phyloP scores from a whole-genome alignment of 2,797 vertebrate species.

The Prionace glauca region DNA sequence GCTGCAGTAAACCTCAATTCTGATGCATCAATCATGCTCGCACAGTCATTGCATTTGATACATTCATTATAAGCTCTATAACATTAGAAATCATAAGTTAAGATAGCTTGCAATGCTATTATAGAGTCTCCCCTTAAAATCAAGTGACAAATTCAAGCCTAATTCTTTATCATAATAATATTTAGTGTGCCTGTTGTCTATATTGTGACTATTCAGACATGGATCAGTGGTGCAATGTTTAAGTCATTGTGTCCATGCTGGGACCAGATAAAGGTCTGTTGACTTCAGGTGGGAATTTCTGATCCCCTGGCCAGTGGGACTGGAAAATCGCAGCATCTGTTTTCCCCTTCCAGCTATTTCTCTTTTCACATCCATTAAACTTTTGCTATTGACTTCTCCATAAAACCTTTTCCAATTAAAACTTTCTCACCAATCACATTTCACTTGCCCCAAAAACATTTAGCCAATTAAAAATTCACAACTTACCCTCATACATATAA shows the following conservation, averaged over 20 bases:
- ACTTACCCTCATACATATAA: neutral
- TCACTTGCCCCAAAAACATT: neutral
- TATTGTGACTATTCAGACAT: neutral
- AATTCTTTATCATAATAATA: neutral
- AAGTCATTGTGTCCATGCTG: neutral
- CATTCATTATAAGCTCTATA: neutral
- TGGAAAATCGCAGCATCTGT: too few species aligned
- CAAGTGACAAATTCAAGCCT: neutral
- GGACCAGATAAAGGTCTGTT: too few species aligned
- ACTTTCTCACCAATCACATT: neutral
- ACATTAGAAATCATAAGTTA: neutral
- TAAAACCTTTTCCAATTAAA: neutral
- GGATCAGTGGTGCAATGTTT: neutral
- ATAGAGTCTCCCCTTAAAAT: neutral
- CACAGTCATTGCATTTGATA: neutral
- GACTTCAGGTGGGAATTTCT: too few species aligned
- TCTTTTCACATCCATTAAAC: neutral
- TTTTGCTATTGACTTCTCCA: neutral
- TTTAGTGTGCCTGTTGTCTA: neutral
- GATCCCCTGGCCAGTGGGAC: too few species aligned
- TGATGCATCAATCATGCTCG: constrained; percentile 1
- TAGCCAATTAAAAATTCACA: neutral
- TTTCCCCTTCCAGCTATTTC: neutral
- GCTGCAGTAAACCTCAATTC: neutral
- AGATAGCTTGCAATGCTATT: neutral